Base-by-base conservation (phyloP, 1,140 invertebrate genomes). In the Drosophila lowei region DNA sequence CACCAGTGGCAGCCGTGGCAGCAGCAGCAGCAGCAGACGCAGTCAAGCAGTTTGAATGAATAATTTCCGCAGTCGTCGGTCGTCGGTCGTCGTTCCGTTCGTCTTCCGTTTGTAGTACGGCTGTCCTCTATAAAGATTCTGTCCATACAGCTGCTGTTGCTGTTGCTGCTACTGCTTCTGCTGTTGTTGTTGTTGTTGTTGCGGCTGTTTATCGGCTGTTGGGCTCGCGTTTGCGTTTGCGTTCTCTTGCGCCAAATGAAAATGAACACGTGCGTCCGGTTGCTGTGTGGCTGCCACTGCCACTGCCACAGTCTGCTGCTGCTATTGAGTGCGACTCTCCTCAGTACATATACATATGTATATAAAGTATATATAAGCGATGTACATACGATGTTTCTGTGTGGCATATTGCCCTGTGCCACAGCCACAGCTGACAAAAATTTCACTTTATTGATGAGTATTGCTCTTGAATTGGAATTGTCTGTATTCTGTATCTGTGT, bases 191-290 rank as follows among this genome's bases (percentile, higher is more conserved):
- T 55, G 41, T 44, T 57, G 42, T 4, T 46, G 60, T 54, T 76
- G 64, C 67, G 65, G 75, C 80, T 86, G 77, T 85, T 86, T 85
- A 85, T 86, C 80, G 81, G 9, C 80, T 74, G 81, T 80, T 85
- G 73, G 57, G 68, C 75, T 76, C 73, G 77, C 81, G 3, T 38
- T 38, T 38, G 34, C 11, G 11, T 38, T 38, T 38, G 34, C 34
- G 34, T 38, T 38, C 34, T 38, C 34, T 38, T 81, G 80, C 81
- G 81, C 80, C 80, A 85, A 85, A 85, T 88, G 81, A 86, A 86
- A 86, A 86, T 88, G 81, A 86, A 86, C 81, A 86, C 81, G 81
- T 86, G 81, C 81, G 81, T 86, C 81, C 81, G 81, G 81, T 86
- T 88, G 81, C 70, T 85, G 72, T 21, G 21, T 53, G 71, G 75